phyloP scores from a whole-genome alignment of 1,140 invertebrate species.

The Procambarus clarkii region DNA sequence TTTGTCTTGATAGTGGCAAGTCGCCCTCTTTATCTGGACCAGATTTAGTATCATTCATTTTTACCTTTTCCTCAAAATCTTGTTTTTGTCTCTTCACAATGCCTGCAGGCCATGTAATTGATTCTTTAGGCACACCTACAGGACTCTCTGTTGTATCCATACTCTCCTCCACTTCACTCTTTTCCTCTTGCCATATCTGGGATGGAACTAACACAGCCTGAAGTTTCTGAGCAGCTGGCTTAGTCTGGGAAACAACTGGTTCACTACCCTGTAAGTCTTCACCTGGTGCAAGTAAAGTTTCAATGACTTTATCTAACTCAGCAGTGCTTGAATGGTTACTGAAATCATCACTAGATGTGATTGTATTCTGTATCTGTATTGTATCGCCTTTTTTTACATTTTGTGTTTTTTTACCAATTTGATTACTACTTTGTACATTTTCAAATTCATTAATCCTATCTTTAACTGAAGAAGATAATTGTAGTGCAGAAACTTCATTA shows the following conservation, averaged over 20 bases:
- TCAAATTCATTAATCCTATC: constrained; percentile 75
- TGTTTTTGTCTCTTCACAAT: constrained; percentile 70
- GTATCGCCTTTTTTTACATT: constrained; percentile 51
- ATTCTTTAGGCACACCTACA: constrained; percentile 58
- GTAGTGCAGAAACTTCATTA: constrained; percentile 52
- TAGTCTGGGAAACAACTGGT: constrained; percentile 73
- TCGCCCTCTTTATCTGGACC: constrained; percentile 43
- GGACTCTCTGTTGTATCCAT: constrained; percentile 27
- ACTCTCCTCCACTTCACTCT: constrained; percentile 35
- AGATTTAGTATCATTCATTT: constrained; percentile 58
- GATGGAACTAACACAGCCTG: constrained; percentile 73
- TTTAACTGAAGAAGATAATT: constrained; percentile 74
- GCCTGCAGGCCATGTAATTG: constrained; percentile 66
- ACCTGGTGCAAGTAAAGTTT: constrained; percentile 43
- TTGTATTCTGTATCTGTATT: constrained; percentile 58
- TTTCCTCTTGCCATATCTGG: constrained; percentile 67
- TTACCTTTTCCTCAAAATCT: constrained; percentile 70
- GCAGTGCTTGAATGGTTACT: constrained; percentile 58
- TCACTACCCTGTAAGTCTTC: constrained; percentile 57
- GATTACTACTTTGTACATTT: constrained; percentile 63
- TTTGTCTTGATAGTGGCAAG: constrained; percentile 51
- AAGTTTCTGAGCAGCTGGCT: constrained; percentile 72
- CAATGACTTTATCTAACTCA: constrained; percentile 59
- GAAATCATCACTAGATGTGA: constrained; percentile 73
- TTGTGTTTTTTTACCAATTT: constrained; percentile 25